Conservation (phyloP, 2,797 vertebrate genomes). For the Acropternis orthonyx region DNA sequence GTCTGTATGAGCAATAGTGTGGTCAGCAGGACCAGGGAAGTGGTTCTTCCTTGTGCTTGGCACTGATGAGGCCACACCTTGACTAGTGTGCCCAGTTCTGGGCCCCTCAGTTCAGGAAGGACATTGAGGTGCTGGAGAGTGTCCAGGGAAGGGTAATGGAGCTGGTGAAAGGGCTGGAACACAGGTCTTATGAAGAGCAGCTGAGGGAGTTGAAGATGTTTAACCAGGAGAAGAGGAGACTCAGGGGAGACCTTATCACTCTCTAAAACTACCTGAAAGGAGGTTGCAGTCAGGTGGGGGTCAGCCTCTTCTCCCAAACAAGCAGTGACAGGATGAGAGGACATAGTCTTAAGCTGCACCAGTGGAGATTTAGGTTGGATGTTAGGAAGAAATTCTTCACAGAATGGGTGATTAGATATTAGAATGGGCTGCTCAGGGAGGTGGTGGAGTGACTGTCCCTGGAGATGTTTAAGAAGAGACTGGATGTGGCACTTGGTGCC, state of each 20-base stretch:
- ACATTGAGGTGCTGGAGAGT: background rate
- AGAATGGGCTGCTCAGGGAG: background rate
- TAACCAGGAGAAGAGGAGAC: background rate
- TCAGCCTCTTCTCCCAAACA: background rate
- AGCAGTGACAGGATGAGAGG: accelerated
- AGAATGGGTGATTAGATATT: background rate
- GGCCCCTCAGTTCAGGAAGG: background rate
- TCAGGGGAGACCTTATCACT: background rate
- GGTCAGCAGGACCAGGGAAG: background rate
- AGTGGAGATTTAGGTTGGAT: background rate
- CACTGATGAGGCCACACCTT: background rate
- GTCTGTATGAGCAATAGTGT: background rate
- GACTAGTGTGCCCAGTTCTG: background rate
- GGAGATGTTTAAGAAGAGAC: background rate
- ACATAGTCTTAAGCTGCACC: accelerated
- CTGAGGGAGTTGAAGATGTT: background rate
- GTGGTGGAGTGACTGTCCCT: background rate
- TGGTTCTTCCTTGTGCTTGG: accelerated
- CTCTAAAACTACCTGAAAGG: background rate
- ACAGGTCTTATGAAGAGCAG: background rate
- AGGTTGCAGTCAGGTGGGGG: accelerated
- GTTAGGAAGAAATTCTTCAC: background rate
- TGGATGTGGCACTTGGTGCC: background rate
- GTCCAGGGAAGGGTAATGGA: background rate
- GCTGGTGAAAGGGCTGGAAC: background rate